Base-by-base conservation (phyloP, 2,113 vertebrate genomes). In the Stictonetta naevosa region DNA sequence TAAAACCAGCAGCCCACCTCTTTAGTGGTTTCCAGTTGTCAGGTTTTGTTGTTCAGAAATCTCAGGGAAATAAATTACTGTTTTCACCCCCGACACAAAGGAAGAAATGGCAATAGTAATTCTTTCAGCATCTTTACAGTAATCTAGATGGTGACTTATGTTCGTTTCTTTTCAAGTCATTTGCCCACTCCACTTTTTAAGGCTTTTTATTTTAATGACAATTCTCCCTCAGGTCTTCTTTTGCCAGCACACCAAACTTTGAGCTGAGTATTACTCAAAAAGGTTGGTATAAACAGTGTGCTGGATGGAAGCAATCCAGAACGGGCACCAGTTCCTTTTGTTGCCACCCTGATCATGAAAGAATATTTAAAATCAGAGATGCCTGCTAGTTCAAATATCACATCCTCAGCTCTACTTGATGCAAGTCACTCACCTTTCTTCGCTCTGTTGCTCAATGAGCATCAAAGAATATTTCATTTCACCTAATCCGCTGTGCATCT, bases 171-270 rank as follows among this genome's bases (percentile, higher is more conserved):
- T 95, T 93, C 63, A 90, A 81, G 88, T 23, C 59, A 86, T 93
- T 96, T 80, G 26, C 50, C 16, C 66, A 66, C 52, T 94, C 34
- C 62, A 28, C 53, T 93, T 95, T 83, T 92, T 89, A 92, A 92
- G n/a, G 59, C n/a, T 97, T 97, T 97, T 89, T 92, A 95, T 95
- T 97, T 97, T 97, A 95, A 94, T 79, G 68, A 80, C 50, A 88
- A 92, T 77, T 86, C 69, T 42, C 80, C 91, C 93, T 92, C 36
- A 12, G 78, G 62, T 77, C 82, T 40, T 94, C 58, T 95, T 95
- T 75, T 87, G 59, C 92, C 81, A 81, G 88, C 31, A 23, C 44
- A 55, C 28, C 31, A 66, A 17, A 81, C n/a, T 50, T 94, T 52
- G 16, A 95, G 69, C 59, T 90, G 13, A n/a, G 82, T 58, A 73